A percentile compares a stretch with the other conserved stretches of the same genome.
phyloP scores from a whole-genome alignment of 2,113 vertebrate species.

The Bujurquina vittata region DNA sequence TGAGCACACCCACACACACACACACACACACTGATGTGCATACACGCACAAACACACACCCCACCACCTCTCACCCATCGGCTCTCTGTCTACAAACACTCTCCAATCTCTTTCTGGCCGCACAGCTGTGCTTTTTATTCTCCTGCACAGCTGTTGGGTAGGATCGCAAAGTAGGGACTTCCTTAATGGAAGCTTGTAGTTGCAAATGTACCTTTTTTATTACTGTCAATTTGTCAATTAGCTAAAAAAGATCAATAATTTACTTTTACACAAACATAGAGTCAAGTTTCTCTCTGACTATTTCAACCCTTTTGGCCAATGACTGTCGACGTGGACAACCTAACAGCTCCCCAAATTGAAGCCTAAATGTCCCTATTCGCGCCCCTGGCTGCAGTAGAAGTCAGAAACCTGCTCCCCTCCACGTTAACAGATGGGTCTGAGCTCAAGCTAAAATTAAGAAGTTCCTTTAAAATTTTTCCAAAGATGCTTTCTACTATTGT shows the following conservation, averaged over 20 bases:
- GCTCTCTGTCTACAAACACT: constrained; percentile 29
- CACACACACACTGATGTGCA: background rate
- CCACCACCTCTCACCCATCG: background rate
- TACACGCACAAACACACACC: background rate
- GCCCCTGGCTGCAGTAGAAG: no score
- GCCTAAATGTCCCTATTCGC: no score
- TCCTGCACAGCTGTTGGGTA: background rate
- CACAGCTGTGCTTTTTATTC: background rate
- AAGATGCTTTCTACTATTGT: no score
- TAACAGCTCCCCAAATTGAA: no score
- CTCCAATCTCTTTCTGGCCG: constrained; percentile 12
- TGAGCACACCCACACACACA: background rate
- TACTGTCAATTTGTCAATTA: background rate
- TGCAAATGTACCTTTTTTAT: background rate
- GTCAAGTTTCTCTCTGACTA: background rate
- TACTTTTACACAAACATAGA: background rate
- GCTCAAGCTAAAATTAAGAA: no score
- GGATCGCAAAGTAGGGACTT: background rate
- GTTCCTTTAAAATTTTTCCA: no score
- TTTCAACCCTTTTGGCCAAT: background rate
- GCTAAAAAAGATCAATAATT: background rate
- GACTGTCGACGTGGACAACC: no score
- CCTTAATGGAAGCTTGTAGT: background rate
- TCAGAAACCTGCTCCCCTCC: no score
- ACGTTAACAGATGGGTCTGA: no score